These are phyloP conservation scores for Cardiocondyla obscurior DNA, from an alignment of 1,140 invertebrate genomes.

Conservation along the genomic window DNA sequence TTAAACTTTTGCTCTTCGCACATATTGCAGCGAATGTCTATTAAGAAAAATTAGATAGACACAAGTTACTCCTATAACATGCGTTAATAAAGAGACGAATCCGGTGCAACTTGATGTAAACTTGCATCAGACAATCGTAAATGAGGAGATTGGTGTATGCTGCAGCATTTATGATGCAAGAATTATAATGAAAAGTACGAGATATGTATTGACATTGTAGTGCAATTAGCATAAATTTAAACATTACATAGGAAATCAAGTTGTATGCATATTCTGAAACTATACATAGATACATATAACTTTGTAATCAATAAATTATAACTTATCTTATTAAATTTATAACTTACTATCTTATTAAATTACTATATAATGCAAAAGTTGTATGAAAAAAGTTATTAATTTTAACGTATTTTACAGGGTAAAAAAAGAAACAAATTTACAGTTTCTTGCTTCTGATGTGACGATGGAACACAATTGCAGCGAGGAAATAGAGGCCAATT, in stretches of 20 bases:
- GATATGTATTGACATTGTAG: background rate
- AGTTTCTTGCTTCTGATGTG: background rate
- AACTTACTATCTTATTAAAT: too few species aligned
- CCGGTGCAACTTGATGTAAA: background rate
- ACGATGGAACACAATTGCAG: background rate
- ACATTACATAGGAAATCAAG: background rate
- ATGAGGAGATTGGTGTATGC: conserved; percentile 6
- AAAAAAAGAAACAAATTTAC: background rate
- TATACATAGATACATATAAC: background rate
- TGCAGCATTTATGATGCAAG: background rate
- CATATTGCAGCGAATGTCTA: background rate
- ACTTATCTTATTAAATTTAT: too few species aligned
- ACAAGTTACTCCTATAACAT: background rate
- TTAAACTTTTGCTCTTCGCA: background rate
- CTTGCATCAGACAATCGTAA: conserved; percentile 39
- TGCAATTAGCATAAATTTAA: background rate
- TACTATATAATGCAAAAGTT: background rate
- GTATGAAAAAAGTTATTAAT: background rate
- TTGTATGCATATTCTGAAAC: background rate
- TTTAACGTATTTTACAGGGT: background rate
- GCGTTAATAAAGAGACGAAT: background rate
- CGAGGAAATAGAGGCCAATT: background rate
- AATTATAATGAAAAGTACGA: background rate
- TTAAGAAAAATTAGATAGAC: background rate
- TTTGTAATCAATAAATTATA: background rate